Evolutionary conservation across 2,113 vertebrate species (phyloP).

Genomic region (Pachypanchax playfairii): DNA sequence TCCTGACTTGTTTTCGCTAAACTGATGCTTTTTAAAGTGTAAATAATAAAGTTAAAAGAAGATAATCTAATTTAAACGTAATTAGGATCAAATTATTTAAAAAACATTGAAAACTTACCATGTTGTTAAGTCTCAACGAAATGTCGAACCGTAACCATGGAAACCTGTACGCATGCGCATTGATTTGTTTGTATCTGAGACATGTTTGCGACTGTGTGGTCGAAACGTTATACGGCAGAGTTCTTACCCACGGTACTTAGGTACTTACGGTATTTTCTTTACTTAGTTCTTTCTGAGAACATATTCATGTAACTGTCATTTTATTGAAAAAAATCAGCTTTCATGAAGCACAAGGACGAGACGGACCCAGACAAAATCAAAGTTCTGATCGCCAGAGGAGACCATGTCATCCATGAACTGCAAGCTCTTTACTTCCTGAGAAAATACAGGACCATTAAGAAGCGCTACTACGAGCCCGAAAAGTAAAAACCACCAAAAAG

Average conservation of each 20-base stretch:
- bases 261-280: too few species aligned
- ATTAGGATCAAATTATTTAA: too few species aligned
- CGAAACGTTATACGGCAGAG: slow-evolving; percentile 52
- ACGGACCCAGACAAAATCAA: slow-evolving; percentile 91
- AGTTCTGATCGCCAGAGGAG: slow-evolving; percentile 85
- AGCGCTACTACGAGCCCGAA: slow-evolving; percentile 86
- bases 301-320: background rate
- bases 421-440: slow-evolving; percentile 93
- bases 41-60: too few species aligned
- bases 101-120: too few species aligned
- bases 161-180: slow-evolving; percentile 45
- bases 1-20: too few species aligned
- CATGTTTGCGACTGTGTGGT: too few species aligned
- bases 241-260: too few species aligned
- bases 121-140: too few species aligned
- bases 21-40: too few species aligned
- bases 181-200: slow-evolving; percentile 49
- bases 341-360: slow-evolving; percentile 93
- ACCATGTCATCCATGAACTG: slow-evolving; percentile 94
- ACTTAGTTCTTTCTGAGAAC: background rate
- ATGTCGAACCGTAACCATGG: slow-evolving; percentile 48
- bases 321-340: slow-evolving; percentile 79
- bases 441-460: slow-evolving; percentile 94
- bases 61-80: too few species aligned
- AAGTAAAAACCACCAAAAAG: slow-evolving; percentile 12